Evolutionary conservation across 2,888 invertebrate genomes (phyloP).

Genomic region (Reticulitermes lucifugus): DNA sequence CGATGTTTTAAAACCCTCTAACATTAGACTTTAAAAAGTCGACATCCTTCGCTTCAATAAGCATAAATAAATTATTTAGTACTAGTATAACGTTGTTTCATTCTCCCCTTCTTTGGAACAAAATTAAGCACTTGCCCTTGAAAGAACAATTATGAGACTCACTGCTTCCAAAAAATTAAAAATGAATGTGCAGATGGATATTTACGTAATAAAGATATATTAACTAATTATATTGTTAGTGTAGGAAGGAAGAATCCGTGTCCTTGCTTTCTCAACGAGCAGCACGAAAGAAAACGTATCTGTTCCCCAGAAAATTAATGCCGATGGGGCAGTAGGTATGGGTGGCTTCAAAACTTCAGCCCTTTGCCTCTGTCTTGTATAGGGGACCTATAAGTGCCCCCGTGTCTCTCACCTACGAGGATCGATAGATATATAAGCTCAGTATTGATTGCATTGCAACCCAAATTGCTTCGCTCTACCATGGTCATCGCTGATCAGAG

Average conservation of each 20-base stretch:
- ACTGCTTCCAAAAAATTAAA: neutral
- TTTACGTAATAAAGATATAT: too few relatives aligned
- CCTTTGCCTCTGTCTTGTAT: neutral
- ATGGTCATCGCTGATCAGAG: neutral
- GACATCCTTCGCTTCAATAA: neutral
- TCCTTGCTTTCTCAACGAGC: neutral
- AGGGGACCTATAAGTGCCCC: neutral
- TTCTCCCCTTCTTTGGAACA: neutral
- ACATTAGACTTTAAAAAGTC: neutral
- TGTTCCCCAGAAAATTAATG: neutral
- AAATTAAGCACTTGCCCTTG: slow-evolving; percentile 12
- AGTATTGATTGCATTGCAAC: slow-evolving; percentile 38
- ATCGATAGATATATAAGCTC: slow-evolving; percentile 30
- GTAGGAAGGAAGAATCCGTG: neutral
- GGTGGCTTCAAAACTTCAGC: neutral
- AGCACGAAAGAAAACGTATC: neutral
- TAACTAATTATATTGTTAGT: neutral
- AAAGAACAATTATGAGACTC: neutral
- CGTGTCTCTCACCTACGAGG: neutral
- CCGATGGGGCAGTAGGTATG: slow-evolving; percentile 1
- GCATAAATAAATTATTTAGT: too few relatives aligned
- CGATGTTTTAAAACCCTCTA: neutral
- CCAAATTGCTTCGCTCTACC: slow-evolving; percentile 9
- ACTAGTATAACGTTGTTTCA: too few relatives aligned
- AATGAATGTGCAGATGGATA: too few relatives aligned